Evolutionary conservation across 2,113 vertebrate genomes (phyloP).

Genomic region (Boulengerochromis microlepis): DNA sequence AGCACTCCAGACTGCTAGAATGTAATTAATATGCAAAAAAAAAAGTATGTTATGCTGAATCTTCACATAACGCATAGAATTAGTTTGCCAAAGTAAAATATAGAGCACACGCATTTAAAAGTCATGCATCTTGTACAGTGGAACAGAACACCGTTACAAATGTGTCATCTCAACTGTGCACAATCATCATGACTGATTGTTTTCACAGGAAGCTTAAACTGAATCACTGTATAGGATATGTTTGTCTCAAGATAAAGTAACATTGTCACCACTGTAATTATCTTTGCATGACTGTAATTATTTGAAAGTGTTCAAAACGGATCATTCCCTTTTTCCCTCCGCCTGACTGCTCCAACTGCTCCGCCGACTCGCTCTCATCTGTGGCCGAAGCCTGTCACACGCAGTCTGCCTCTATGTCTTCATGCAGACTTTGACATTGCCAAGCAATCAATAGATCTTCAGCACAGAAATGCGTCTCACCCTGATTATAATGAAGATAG

Average conservation of each 20-base stretch:
- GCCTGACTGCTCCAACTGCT: not conserved
- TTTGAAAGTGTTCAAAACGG: constrained; percentile 66
- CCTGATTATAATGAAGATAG: constrained; percentile 72
- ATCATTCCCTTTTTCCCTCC: constrained; percentile 47
- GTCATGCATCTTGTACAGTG: constrained; percentile 33
- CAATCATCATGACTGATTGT: constrained; percentile 66
- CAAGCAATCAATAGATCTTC: constrained; percentile 59
- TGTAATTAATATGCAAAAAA: constrained; percentile 52
- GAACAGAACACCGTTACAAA: constrained; percentile 47
- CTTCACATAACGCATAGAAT: constrained; percentile 10
- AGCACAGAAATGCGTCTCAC: constrained; percentile 48
- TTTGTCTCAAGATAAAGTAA: constrained; percentile 61
- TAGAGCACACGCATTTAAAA: constrained; percentile 18
- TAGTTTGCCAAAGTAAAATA: constrained; percentile 7
- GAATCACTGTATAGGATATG: constrained; percentile 61
- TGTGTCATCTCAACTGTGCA: constrained; percentile 51
- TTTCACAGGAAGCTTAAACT: constrained; percentile 66
- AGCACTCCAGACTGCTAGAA: not conserved
- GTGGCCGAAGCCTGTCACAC: constrained; percentile 31
- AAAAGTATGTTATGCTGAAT: constrained; percentile 37
- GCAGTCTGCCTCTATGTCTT: constrained; percentile 38
- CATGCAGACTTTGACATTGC: constrained; percentile 65
- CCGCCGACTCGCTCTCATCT: constrained; percentile 18
- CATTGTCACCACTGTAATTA: constrained; percentile 64
- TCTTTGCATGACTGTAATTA: constrained; percentile 73